A percentile compares a stretch with the other conserved stretches of the same genome.
These are phyloP conservation scores for Mesorhabditis sp. DNA, from an alignment of 2,888 invertebrate genomes.

Conservation along the genomic window DNA sequence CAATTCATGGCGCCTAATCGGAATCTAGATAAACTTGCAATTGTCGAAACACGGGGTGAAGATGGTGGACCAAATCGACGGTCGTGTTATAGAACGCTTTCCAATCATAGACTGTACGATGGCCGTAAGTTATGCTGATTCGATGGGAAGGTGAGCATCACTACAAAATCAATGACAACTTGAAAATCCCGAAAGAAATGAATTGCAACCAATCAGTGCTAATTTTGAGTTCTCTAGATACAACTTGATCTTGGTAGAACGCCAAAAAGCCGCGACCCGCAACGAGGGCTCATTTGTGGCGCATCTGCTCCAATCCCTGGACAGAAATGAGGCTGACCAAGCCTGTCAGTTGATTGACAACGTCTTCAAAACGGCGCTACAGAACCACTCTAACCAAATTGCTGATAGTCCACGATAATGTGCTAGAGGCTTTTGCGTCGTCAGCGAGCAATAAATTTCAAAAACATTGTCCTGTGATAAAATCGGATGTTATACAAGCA, in stretches of 20 bases:
- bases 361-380: background rate
- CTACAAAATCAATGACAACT: background rate
- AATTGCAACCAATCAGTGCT: background rate
- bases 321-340: background rate
- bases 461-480: too few relatives aligned
- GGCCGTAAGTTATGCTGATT: slow-evolving; percentile 20
- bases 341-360: background rate
- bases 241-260: background rate
- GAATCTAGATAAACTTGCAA: slow-evolving; percentile 17
- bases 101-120: slow-evolving; percentile 22
- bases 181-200: too few relatives aligned
- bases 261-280: background rate
- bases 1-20: slow-evolving; percentile 4
- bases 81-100: slow-evolving; percentile 14
- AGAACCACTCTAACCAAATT: background rate
- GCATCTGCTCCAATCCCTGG: background rate
- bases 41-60: slow-evolving; percentile 24
- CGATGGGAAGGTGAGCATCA: slow-evolving; percentile 20
- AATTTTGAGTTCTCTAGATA: background rate
- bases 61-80: slow-evolving; percentile 14
- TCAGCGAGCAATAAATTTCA: too few relatives aligned
- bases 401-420: too few relatives aligned
- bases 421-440: too few relatives aligned
- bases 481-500: too few relatives aligned
- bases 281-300: background rate